Evolutionary conservation across 2,797 vertebrate species (phyloP), one percentile per base, ranked within the genome.

Genomic region (Hydrocynus forskahlii): DNA sequence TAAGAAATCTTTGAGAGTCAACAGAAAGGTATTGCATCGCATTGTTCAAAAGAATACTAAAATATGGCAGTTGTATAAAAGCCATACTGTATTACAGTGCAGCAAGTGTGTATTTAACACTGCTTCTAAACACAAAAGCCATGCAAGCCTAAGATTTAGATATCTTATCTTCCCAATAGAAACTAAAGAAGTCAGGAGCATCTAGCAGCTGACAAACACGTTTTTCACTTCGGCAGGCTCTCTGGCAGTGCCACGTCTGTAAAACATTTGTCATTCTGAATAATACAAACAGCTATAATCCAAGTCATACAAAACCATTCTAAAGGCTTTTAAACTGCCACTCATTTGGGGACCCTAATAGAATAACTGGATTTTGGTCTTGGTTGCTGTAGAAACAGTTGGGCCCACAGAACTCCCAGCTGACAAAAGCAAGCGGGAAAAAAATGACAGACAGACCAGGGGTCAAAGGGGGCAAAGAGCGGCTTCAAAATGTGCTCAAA

Each of bases 341-440:
- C 35, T 54, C 59, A 72, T 50, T 35, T 43, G 45, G 50, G 8
- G 45, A 45, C 43, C 50, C 52, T 63, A 80, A 81, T 1, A 79
- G 43, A 68, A 35, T 40, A 67, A 83, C 78, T 81, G 55, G 35
- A 87, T 84, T 66, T 85, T 75, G 73, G 80, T 80, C 38, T 63
- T 21, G 35, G 89, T 90, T 88, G 75, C 80, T 66, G 71, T 29
- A 55, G 86, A 62, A 88, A 86, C 79, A 35, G 80, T 69, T 6
- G n/a, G 79, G 71, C 73, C 76, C 81, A 81, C 80, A 84, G 70
- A 9, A 86, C 16, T 81, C 60, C 62, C 57, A 78, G 67, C 67
- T 70, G 81, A 79, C 78, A 62, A 72, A 52, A 57, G 78, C 52
- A 64, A 78, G 80, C 69, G 59, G 59, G 74, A 69, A 52, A 52